Evolutionary conservation across 2,888 invertebrate species (phyloP).

Genomic region (Amphiduros pacificus): DNA sequence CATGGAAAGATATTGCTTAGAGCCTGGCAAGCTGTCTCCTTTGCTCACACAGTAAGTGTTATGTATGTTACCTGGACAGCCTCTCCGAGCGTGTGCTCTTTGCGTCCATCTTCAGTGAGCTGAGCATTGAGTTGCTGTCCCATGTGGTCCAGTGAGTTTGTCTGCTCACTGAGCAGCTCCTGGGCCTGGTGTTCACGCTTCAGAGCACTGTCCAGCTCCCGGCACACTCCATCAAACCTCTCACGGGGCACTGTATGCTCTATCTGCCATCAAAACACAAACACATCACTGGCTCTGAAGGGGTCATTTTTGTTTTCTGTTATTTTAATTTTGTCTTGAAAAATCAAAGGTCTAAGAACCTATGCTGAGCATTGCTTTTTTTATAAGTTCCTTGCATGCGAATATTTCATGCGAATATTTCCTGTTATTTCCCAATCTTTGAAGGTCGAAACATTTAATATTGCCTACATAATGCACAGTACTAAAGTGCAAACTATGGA

Average conservation of each 20-base stretch:
- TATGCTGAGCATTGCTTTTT: too few species aligned
- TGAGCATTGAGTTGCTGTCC: slow-evolving; percentile 2
- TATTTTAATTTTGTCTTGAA: too few species aligned
- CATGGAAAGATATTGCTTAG: background rate
- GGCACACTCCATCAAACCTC: slow-evolving; percentile 52
- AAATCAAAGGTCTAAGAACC: too few species aligned
- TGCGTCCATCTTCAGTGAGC: slow-evolving; percentile 41
- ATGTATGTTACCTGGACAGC: slow-evolving; percentile 53
- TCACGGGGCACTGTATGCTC: slow-evolving; percentile 35
- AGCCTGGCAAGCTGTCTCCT: background rate
- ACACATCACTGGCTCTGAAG: too few species aligned
- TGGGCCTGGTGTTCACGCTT: slow-evolving; percentile 52
- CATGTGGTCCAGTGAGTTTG: slow-evolving; percentile 41
- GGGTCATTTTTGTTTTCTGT: too few species aligned
- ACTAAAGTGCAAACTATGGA: too few species aligned
- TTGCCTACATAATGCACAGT: too few species aligned
- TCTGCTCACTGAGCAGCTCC: slow-evolving; percentile 50
- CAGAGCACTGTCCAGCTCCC: slow-evolving; percentile 50
- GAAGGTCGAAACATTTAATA: too few species aligned
- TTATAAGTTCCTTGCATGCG: too few species aligned
- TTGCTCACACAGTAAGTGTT: background rate
- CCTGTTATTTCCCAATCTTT: too few species aligned
- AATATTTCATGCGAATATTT: too few species aligned
- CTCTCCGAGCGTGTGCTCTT: slow-evolving; percentile 43
- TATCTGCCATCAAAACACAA: slow-evolving; percentile 16